Conservation (phyloP, 2,888 invertebrate species). For the Drosophila subquinaria region DNA sequence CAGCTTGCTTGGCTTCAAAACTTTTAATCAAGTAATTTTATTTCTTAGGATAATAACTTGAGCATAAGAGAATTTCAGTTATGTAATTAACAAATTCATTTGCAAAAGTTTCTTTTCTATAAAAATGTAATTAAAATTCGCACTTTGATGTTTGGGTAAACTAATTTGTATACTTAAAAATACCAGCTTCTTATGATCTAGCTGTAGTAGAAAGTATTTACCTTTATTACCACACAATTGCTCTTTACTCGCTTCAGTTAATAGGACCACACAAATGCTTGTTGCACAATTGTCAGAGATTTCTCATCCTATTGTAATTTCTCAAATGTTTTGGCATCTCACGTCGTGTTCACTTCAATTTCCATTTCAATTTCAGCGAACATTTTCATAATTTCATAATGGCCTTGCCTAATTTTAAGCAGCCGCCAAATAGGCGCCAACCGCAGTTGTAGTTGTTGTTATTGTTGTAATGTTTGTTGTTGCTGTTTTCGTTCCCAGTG, state of each 20-base stretch:
- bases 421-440: slow-evolving; percentile 29
- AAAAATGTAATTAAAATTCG: not conserved
- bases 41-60: not conserved
- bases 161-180: not conserved
- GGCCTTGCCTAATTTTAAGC: slow-evolving; percentile 59
- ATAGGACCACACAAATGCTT: slow-evolving; percentile 4
- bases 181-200: not conserved
- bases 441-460: slow-evolving; percentile 4
- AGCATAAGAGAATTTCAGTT: not conserved
- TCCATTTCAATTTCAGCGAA: slow-evolving; percentile 52
- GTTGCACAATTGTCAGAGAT: slow-evolving; percentile 5
- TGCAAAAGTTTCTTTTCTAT: not conserved
- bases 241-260: not conserved
- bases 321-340: slow-evolving; percentile 27
- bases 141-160: not conserved
- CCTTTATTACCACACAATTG: not conserved
- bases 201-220: not conserved
- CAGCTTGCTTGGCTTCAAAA: not conserved
- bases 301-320: slow-evolving; percentile 30
- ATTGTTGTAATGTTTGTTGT: not conserved
- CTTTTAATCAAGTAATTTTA: slow-evolving; percentile 7
- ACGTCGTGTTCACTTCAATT: slow-evolving; percentile 51
- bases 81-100: not conserved
- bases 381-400: slow-evolving; percentile 73
- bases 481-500: slow-evolving; percentile 5